Base-by-base conservation (phyloP, 2,888 invertebrate genomes). In the Amphipyra berbera region DNA sequence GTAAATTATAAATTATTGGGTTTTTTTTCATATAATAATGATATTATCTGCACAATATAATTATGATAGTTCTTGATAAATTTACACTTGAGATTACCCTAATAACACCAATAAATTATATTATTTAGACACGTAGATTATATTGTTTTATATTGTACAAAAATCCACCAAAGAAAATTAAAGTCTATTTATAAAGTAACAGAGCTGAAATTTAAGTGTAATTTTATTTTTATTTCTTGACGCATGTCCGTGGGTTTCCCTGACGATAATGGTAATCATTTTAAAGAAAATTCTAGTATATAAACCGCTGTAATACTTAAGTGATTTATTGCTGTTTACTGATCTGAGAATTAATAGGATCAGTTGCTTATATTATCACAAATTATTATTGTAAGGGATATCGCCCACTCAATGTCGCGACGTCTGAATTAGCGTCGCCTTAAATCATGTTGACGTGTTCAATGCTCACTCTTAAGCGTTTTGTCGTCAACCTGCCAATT, bases 261-360 rank as follows among this genome's bases (percentile, higher is more conserved):
- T 12, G 44, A 0, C 3, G 35, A 48, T 57, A 68, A 52, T 35
- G 42, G 42, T 56, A 56, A 56, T 62, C 47, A 6, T 42, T 53
- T 47, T 38, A 49, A 50, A 62, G 52, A 63, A 68, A 45, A 52
- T 53, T 38, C 13, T 45, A 9, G 14, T 41, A 41, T 12, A 2
- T 10, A 37, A 56, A 45, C 13, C 13, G 9, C 49, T 27, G 27
- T 50, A 50, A 55, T 47, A 38, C 13, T n/a, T 48, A 42, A 52
- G 50, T 62, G 42, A 57, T 69, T 68, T 69, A 68, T 56, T 37
- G 57, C 42, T 69, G 40, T 57, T 57, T 63, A 68, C 42, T 52
- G 63, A 62, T 68, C 47, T 27, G 42, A 47, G 42, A 48, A 68
- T 68, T 63, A 68, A 52, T 63, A 48, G 35, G 42, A 62, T 61